Percentiles rank a stretch among this genome's conserved stretches.
phyloP scores from a whole-genome alignment of 2,113 vertebrate genomes.

The Siniperca chuatsi region DNA sequence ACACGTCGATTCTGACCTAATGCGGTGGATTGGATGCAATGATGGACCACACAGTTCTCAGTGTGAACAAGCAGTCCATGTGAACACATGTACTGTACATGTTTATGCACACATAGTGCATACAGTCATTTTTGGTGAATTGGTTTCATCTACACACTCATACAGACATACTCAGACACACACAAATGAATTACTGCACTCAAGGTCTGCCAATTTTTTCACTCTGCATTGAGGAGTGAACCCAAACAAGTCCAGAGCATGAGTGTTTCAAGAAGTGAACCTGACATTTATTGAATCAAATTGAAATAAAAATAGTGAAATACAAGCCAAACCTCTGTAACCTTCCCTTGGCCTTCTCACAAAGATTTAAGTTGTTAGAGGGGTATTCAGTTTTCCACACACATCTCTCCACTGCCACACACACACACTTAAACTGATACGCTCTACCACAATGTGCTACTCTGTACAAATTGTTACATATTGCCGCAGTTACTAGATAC shows the following conservation, averaged over 20 bases:
- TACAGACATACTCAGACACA: slow-evolving; percentile 11
- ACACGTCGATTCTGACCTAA: slow-evolving; percentile 4
- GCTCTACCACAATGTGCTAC: slow-evolving; percentile 29
- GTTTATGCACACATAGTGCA: background rate
- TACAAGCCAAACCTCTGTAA: slow-evolving; percentile 44
- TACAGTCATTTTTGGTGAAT: background rate
- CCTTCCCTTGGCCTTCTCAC: slow-evolving; percentile 47
- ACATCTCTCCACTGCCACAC: slow-evolving; percentile 23
- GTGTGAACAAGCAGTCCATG: slow-evolving; percentile 20
- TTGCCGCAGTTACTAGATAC: slow-evolving; percentile 59
- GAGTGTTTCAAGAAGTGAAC: slow-evolving; percentile 55
- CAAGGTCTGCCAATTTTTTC: slow-evolving; percentile 40
- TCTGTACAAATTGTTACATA: slow-evolving; percentile 68
- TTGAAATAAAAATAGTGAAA: slow-evolving; percentile 72
- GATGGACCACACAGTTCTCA: slow-evolving; percentile 38
- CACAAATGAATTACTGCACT: slow-evolving; percentile 33
- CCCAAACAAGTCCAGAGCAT: slow-evolving; percentile 32
- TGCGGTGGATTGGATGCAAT: slow-evolving; percentile 17
- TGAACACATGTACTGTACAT: background rate
- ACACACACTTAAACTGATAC: slow-evolving; percentile 27
- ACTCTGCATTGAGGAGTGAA: slow-evolving; percentile 49
- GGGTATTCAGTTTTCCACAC: slow-evolving; percentile 46
- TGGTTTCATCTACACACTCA: background rate
- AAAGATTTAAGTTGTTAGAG: slow-evolving; percentile 63
- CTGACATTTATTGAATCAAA: slow-evolving; percentile 79